Evolutionary conservation across 2,888 invertebrate genomes (phyloP), one percentile per base, ranked within the genome.

Genomic region (Pantelozetes paolii): DNA sequence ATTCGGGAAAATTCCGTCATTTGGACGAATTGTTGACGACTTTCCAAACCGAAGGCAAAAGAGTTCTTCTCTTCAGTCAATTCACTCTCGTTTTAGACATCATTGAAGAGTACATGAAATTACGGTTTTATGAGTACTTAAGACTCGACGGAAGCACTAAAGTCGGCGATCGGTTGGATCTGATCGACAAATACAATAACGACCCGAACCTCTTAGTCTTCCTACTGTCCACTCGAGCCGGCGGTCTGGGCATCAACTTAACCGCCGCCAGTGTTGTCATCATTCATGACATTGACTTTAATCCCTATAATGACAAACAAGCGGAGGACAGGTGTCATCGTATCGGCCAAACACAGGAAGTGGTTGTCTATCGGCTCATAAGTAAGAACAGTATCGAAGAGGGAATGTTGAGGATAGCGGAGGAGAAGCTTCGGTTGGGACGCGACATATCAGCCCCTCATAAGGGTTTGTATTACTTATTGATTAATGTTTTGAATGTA

Each of bases 281-380:
- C 79, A 90, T 98, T 77, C 96, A 98, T 82, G 98, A 98, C 81
- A 93, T 97, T 71, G 98, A 98, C 85, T 96, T 94, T 82, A 98
- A 98, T 85, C 97, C 97, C 0, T 96, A 97, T 83, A 97, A 97
- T 82, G 97, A 98, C 82, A 96, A 95, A 78, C 86, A 86, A 84
- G 97, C 97, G 0, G 96, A 97, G 82, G 97, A 98, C 84, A 85
- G 90, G 81, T 89, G 86, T 79, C 88, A 88, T 79, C 81, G 88
- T 74, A 83, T 88, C 13, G 88, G 88, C n/a, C 88, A 88, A 80
- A 85, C 82, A 62, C 85, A 82, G 86, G 90, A 91, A 0, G 97
- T 98, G 9, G 88, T 86, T 50, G 91, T 97, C 76, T 89, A 92
- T 82, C 87, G 94, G 79, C 85, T 97, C 71, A 86, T 98, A 76